A percentile compares a stretch with the other conserved stretches of the same genome.
These are phyloP conservation scores for Orius insidiosus DNA, from an alignment of 1,140 invertebrate genomes.

Conservation along the genomic window DNA sequence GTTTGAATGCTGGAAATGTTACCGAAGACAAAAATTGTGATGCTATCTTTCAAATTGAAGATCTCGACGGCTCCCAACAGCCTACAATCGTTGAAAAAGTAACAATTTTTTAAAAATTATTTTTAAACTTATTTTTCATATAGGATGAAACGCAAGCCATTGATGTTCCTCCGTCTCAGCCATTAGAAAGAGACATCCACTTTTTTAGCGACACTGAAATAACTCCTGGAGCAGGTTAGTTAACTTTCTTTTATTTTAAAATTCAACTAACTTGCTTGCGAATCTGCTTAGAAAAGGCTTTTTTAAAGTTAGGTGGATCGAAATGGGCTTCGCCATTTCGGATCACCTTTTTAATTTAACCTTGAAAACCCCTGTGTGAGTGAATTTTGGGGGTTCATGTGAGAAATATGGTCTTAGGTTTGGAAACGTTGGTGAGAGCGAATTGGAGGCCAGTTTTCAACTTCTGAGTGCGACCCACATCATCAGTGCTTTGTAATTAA, in stretches of 20 bases:
- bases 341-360: too few relatives aligned
- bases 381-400: too few relatives aligned
- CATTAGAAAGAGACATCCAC: slow-evolving; percentile 46
- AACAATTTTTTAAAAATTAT: neutral
- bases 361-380: too few relatives aligned
- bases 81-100: neutral
- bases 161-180: slow-evolving; percentile 6
- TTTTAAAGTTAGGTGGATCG: too few relatives aligned
- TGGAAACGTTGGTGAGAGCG: slow-evolving; percentile 8
- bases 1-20: neutral
- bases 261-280: too few relatives aligned
- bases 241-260: neutral
- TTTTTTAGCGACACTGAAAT: slow-evolving; percentile 87
- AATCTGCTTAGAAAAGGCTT: too few relatives aligned
- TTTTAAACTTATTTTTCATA: neutral
- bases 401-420: slow-evolving; percentile 5
- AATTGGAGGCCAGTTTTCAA: slow-evolving; percentile 13
- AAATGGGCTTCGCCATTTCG: too few relatives aligned
- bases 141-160: slow-evolving; percentile 6
- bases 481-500: slow-evolving; percentile 19
- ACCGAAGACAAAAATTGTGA: neutral
- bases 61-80: slow-evolving; percentile 10
- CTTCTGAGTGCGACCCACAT: slow-evolving; percentile 16
- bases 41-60: slow-evolving; percentile 19
- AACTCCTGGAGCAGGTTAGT: slow-evolving; percentile 31